Evolutionary conservation across 2,888 invertebrate species (phyloP).

Genomic region (Herminia tarsipennalis): DNA sequence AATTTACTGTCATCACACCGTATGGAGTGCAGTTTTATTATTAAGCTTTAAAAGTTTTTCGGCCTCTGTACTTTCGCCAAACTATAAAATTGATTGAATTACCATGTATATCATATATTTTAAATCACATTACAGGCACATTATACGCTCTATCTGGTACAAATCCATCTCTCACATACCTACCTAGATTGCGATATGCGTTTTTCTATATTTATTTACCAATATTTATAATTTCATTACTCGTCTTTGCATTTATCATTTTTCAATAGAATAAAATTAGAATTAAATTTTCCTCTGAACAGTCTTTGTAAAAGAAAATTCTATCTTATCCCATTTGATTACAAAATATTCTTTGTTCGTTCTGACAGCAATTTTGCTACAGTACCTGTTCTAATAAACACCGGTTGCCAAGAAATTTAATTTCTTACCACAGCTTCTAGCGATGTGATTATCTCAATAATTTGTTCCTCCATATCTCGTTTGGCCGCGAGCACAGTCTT

Average conservation of each 20-base stretch:
- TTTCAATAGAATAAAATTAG: not conserved
- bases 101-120: too few relatives aligned
- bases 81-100: too few relatives aligned
- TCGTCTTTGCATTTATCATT: too few relatives aligned
- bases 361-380: conserved; percentile 45
- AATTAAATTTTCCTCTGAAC: not conserved
- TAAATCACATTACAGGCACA: too few relatives aligned
- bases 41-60: conserved; percentile 32
- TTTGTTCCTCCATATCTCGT: conserved; percentile 44
- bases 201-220: too few relatives aligned
- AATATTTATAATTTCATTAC: too few relatives aligned
- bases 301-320: not conserved
- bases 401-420: conserved; percentile 47
- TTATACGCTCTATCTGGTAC: too few relatives aligned
- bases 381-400: conserved; percentile 38
- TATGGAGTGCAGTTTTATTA: conserved; percentile 49
- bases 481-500: conserved; percentile 48
- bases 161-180: too few relatives aligned
- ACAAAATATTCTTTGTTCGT: conserved; percentile 19
- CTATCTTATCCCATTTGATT: conserved; percentile 4
- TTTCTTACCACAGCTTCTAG: conserved; percentile 50
- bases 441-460: conserved; percentile 61
- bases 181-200: too few relatives aligned
- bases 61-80: conserved; percentile 24
- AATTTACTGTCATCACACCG: conserved; percentile 71